Evolutionary conservation across 2,797 vertebrate species (phyloP), one percentile per base, ranked within the genome.

Genomic region (Gambelia wislizenii): DNA sequence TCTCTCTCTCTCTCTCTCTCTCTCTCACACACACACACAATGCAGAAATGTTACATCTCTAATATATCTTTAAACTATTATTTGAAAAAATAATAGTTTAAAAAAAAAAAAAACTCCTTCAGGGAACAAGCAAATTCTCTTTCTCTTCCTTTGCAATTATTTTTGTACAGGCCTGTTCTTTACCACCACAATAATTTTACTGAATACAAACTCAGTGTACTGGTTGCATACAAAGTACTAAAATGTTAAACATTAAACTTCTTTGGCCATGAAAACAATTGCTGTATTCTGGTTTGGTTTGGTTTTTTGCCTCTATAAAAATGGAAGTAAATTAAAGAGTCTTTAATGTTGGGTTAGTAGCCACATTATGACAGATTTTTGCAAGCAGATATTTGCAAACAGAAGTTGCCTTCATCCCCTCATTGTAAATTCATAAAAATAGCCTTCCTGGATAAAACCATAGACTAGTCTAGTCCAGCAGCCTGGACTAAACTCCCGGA

Each of bases 301-400:
- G 27, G 44, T n/a, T 49, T 13, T n/a, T 49, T 61, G 78, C 92
- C 92, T 93, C 83, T 91, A 16, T 72, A 86, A 85, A 83, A 91
- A 92, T 77, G 87, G 59, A 92, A 94, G 91, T 89, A 75, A 92
- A 88, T 83, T 91, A 85, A 94, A 84, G 74, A 85, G 64, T 85
- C 64, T 70, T 6, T 25, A 2, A 10, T 0, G 61, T 39, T 54
- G 44, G 39, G 20, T 1, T 86, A 91, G 10, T 36, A 79, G 47
- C 61, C 33, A 52, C 9, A 12, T 39, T 49, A 70, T 74, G 33
- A 74, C 30, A 82, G 61, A 87, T 22, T 13, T 72, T 70, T 70
- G 64, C 42, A 70, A 64, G 49, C 20, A 82, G 61, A 87, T 22
- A 22, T 72, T 70, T 70, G 64, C 42, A 70, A 64, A 39, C 20